phyloP scores from a whole-genome alignment of 92 coral and sea anemone genomes.

The Heteractis magnifica region DNA sequence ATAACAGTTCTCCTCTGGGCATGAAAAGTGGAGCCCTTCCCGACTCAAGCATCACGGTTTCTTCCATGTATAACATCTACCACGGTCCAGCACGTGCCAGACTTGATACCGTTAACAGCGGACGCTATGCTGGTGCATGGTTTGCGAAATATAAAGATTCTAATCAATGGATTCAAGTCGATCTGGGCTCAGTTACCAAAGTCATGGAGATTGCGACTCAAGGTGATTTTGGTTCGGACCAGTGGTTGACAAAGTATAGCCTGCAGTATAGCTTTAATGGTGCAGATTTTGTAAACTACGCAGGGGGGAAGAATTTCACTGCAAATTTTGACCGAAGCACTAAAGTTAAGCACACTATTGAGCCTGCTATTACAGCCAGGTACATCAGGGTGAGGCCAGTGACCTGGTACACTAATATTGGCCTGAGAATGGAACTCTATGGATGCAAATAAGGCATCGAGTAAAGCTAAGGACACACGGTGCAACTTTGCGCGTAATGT shows the following conservation, averaged over 20 bases:
- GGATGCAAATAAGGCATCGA: background rate
- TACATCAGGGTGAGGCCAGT: background rate
- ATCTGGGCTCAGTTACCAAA: background rate
- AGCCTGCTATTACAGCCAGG: conserved; percentile 6
- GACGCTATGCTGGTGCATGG: background rate
- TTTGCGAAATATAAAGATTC: background rate
- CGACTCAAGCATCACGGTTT: background rate
- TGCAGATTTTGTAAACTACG: background rate
- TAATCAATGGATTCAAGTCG: conserved; percentile 16
- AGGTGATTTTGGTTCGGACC: background rate
- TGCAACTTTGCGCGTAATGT: too few relatives aligned
- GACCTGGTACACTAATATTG: background rate
- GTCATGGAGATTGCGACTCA: conserved; percentile 12
- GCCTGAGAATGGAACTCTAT: conserved; percentile 10
- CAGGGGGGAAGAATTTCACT: conserved; percentile 2
- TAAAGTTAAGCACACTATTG: background rate
- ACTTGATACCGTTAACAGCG: background rate
- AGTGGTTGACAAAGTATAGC: conserved; percentile 8
- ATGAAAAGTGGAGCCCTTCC: conserved; percentile 9
- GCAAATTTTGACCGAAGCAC: conserved; percentile 1
- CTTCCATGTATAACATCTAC: background rate
- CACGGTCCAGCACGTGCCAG: background rate
- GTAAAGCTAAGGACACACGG: too few relatives aligned
- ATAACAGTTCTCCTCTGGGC: background rate
- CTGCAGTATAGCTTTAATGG: conserved; percentile 10